A percentile compares a stretch with the other conserved stretches of the same genome.
Conservation (phyloP, 2,113 vertebrate species). For the Trochalopteron elliotii region DNA sequence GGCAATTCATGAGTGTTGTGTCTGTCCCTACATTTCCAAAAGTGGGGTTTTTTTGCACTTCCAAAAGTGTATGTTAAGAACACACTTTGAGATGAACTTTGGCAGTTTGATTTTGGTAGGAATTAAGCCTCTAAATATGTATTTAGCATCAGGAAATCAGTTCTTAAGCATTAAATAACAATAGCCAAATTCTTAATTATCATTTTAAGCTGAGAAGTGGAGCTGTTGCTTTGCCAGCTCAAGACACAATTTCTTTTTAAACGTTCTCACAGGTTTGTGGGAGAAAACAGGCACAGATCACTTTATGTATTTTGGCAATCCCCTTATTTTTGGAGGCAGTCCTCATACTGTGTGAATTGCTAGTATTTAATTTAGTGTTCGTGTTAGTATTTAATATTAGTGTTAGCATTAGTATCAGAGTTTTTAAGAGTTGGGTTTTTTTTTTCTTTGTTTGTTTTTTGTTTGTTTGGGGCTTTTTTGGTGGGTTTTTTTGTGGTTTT, state of each 20-base stretch:
- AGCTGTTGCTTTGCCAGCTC: neutral
- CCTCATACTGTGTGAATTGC: neutral
- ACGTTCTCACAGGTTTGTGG: neutral
- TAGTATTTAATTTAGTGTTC: neutral
- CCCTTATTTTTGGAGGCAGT: neutral
- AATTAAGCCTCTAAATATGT: neutral
- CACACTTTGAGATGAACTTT: neutral
- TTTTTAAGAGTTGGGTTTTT: neutral
- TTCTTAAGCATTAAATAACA: neutral
- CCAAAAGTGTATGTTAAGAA: neutral
- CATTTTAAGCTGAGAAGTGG: neutral
- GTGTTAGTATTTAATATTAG: neutral
- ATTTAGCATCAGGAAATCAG: neutral
- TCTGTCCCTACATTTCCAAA: neutral
- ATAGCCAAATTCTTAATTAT: neutral
- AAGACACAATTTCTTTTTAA: neutral
- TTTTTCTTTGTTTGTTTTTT: neutral
- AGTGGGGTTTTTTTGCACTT: neutral
- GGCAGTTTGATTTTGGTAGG: neutral
- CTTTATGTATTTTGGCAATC: neutral
- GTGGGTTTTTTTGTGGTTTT: neutral
- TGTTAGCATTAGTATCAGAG: neutral
- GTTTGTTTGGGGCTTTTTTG: rapidly evolving
- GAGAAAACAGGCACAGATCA: neutral
- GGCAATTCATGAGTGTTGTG: neutral